Conservation (phyloP, 2,113 vertebrate genomes). For the Muscicapa adusta region DNA sequence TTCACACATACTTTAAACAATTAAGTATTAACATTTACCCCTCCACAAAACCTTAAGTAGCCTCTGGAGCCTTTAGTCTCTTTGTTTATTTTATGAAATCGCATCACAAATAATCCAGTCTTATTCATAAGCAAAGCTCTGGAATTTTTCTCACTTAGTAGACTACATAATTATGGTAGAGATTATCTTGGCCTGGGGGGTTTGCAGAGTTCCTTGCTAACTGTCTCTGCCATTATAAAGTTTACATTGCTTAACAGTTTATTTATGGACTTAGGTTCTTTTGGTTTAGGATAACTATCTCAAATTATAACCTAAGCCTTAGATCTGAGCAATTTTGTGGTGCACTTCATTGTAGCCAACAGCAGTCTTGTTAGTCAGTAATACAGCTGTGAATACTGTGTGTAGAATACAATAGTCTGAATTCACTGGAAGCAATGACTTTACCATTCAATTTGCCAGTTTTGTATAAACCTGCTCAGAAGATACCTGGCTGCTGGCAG, state of each 20-base stretch:
- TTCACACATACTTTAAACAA: background rate
- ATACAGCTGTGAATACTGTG: background rate
- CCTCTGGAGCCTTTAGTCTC: background rate
- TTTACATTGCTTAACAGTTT: background rate
- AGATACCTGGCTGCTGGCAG: background rate
- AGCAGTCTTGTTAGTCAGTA: background rate
- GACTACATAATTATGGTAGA: background rate
- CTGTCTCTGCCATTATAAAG: background rate
- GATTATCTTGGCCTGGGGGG: background rate
- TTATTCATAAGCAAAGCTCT: background rate
- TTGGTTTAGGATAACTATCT: background rate
- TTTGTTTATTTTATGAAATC: slow-evolving; percentile 20
- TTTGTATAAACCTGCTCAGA: background rate
- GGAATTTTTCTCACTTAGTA: background rate
- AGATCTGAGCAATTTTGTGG: background rate
- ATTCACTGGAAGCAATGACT: background rate
- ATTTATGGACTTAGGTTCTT: background rate
- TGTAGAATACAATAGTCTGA: background rate
- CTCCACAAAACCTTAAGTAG: slow-evolving; percentile 10
- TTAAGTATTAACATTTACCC: background rate
- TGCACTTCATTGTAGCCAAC: background rate
- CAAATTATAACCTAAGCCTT: background rate
- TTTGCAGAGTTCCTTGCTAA: background rate
- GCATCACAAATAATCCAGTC: background rate
- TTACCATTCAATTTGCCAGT: background rate